These are phyloP conservation scores for Parnassius glacialis DNA, from an alignment of 2,888 invertebrate species.

Conservation along the genomic window DNA sequence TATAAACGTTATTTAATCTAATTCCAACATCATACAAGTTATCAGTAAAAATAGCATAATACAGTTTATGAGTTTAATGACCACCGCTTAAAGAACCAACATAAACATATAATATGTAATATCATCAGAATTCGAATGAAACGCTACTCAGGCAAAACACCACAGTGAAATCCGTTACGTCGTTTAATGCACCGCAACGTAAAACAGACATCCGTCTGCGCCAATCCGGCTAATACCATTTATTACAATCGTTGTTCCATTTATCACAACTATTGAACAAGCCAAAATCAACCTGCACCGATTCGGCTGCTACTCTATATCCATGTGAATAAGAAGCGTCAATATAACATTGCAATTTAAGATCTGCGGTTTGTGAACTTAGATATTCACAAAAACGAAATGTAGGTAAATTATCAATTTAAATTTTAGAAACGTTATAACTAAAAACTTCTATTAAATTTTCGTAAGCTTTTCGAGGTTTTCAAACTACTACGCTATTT, in stretches of 20 bases:
- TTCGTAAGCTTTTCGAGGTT: too few species aligned
- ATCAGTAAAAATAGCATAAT: not conserved
- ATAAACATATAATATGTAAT: conserved; percentile 6
- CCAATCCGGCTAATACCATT: conserved; percentile 8
- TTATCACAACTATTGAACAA: conserved; percentile 4
- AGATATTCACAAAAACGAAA: too few species aligned
- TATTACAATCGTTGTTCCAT: not conserved
- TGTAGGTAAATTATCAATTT: too few species aligned
- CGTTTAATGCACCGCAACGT: conserved; percentile 18
- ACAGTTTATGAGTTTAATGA: conserved; percentile 4
- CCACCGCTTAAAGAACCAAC: conserved; percentile 5
- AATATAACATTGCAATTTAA: too few species aligned
- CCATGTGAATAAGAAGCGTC: too few species aligned
- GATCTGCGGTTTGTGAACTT: too few species aligned
- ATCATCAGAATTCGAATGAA: not conserved
- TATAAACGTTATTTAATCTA: too few species aligned
- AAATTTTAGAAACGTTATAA: too few species aligned
- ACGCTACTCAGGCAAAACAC: conserved; percentile 2
- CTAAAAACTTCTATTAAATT: too few species aligned
- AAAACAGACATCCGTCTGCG: conserved; percentile 15
- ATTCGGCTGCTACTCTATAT: too few species aligned
- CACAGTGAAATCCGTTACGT: conserved; percentile 7
- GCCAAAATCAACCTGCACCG: not conserved
- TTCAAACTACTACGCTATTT: too few species aligned
- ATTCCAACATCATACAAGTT: too few species aligned